Conservation (phyloP, 1,140 invertebrate genomes). For the Drosophila bifasciata region DNA sequence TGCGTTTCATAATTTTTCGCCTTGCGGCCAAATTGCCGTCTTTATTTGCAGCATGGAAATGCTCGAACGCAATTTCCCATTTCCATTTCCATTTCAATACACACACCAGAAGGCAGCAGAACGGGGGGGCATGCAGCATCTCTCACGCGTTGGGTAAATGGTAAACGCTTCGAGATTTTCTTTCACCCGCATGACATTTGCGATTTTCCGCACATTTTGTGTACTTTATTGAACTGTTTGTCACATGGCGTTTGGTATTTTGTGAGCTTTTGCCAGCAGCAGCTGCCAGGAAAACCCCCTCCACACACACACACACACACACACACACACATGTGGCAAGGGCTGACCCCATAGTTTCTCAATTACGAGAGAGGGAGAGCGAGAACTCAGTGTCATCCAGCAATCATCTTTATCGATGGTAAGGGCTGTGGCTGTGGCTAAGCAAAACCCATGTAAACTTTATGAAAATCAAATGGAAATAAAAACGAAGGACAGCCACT, state of each 20-base stretch:
- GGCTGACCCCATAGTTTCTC: neutral
- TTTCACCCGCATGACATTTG: constrained; percentile 67
- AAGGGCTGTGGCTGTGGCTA: constrained; percentile 1
- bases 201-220: constrained; percentile 82
- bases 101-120: constrained; percentile 10
- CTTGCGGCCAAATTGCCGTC: constrained; percentile 79
- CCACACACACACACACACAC: constrained; percentile 3
- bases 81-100: constrained; percentile 76
- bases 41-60: constrained; percentile 81
- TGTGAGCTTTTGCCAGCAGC: constrained; percentile 42
- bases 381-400: too few relatives aligned
- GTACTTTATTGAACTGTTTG: constrained; percentile 82
- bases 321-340: neutral
- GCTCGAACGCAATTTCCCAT: constrained; percentile 66
- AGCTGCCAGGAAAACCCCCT: constrained; percentile 4
- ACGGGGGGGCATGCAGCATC: neutral
- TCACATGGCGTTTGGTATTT: constrained; percentile 70
- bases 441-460: constrained; percentile 75
- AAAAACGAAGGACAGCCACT: constrained; percentile 75
- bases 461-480: constrained; percentile 82
- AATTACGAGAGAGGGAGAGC: too few relatives aligned
- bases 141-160: constrained; percentile 49
- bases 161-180: constrained; percentile 74
- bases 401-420: constrained; percentile 6
- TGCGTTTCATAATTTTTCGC: constrained; percentile 78